Evolutionary conservation across 2,888 invertebrate species (phyloP), one percentile per base, ranked within the genome.

Genomic region (Trachelus stipa): DNA sequence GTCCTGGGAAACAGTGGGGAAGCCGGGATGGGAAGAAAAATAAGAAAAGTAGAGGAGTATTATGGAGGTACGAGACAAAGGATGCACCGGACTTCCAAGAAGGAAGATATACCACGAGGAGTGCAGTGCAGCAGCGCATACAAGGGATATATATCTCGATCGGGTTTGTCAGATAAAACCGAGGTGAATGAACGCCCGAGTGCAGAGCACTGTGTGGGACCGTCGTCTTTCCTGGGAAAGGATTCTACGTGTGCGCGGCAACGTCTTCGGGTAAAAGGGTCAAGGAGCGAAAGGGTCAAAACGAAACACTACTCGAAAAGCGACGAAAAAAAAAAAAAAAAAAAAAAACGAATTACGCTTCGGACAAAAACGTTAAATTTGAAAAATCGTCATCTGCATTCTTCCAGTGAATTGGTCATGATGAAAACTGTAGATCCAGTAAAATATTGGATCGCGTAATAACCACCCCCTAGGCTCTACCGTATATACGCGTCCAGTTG

Each of bases 141-240:
- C 71, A 30, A 15, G 71, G 71, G 71, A 71, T 33, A 71, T 71
- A 12, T 71, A 71, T 34, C 33, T 33, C 71, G 71, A 71, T 34
- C 71, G 71, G 71, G 71, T 71, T 71, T 30, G 34, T 34, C 56
- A 56, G 56, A 56, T 56, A 56, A 56, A 23, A 56, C 56, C 56
- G 23, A 56, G 56, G 56, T 56, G 56, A 56, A 56, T 56, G 56
- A 6, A 56, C 56, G 56, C 56, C 56, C 56, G 56, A 56, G 56
- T 56, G 56, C 23, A 56, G 56, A 56, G 56, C 56, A 56, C 23
- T 56, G 56, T 56, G 56, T 56, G 56, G 56, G 56, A 56, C 23
- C 23, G 23, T 77, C 71, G 79, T 79, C 79, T 81, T 82, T 82
- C 79, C 81, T 75, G 68, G 34, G 79, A 31, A 77, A 56, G 56